Evolutionary conservation across 2,113 vertebrate genomes (phyloP), one percentile per base, ranked within the genome.

Genomic region (Lathamus discolor): DNA sequence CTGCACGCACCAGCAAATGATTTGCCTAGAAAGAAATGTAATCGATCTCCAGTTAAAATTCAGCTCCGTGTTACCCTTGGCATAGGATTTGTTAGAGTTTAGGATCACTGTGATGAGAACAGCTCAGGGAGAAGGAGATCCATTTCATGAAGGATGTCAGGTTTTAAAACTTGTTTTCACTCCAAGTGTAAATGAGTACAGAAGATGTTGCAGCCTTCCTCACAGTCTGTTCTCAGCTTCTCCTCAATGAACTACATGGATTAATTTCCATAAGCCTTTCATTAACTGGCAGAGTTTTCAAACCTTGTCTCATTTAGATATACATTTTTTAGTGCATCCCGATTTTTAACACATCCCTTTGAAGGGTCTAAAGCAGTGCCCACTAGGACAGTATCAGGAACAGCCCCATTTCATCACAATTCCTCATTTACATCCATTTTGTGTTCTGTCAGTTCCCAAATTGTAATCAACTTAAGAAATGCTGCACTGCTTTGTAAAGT

Each of bases 11-110:
- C 69, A 92, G 62, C 74, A 84, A 73, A 76, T 87, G 5, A 77
- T 85, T 96, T 91, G 49, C 83, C 77, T 87, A 70, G 69, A 87
- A 96, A 91, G 57, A 94, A 91, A 76, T 75, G 44, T 57, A 83
- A 84, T 90, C 70, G 54, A 69, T 85, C 69, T 84, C 63, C 77
- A 82, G 46, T 83, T 90, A 83, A 90, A 91, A 76, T 70, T 91
- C 66, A 94, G 77, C 37, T 91, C 86, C 59, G 18, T 79, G 57
- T 92, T 95, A 94, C 57, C 77, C 54, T 93, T 82, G 92, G 83
- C 78, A 79, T 51, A 95, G 72, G 83, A 79, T 84, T 69, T 9
- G 0, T 75, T 80, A 17, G 57, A 68, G 43, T 76, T 91, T 28
- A 82, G 83, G 28, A 78, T 75, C 81, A 27, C 22, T 81, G 52